Percentiles rank a stretch among this genome's conserved stretches.
These are phyloP conservation scores for Parnassius orleans DNA, from an alignment of 2,888 invertebrate species.

Conservation along the genomic window DNA sequence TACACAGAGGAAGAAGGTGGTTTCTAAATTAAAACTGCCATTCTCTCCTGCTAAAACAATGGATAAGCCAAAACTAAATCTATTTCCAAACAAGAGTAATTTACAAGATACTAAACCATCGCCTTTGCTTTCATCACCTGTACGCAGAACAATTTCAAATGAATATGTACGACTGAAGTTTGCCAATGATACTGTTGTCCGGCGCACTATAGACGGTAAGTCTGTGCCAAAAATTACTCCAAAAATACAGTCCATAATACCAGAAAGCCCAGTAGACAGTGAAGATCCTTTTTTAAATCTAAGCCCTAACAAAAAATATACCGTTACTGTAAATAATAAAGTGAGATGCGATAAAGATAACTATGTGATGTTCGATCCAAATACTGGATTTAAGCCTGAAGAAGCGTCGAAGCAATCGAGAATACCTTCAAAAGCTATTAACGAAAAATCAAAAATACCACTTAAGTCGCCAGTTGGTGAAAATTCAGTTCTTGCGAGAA, in stretches of 20 bases:
- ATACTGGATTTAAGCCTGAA: slow-evolving; percentile 68
- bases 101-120: slow-evolving; percentile 59
- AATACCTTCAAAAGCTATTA: slow-evolving; percentile 48
- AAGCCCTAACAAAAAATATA: slow-evolving; percentile 78
- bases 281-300: slow-evolving; percentile 74
- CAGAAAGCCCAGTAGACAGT: slow-evolving; percentile 73
- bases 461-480: slow-evolving; percentile 59
- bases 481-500: slow-evolving; percentile 51
- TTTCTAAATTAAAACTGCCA: slow-evolving; percentile 66
- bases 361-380: slow-evolving; percentile 76
- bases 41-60: slow-evolving; percentile 67
- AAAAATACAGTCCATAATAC: slow-evolving; percentile 76
- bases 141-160: slow-evolving; percentile 74
- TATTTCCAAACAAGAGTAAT: slow-evolving; percentile 62
- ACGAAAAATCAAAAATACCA: slow-evolving; percentile 57
- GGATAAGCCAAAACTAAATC: slow-evolving; percentile 71
- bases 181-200: slow-evolving; percentile 66
- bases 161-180: slow-evolving; percentile 75
- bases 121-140: slow-evolving; percentile 61
- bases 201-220: slow-evolving; percentile 70
- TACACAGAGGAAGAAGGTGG: slow-evolving; percentile 56
- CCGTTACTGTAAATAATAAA: slow-evolving; percentile 75
- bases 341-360: slow-evolving; percentile 78
- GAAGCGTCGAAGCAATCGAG: slow-evolving; percentile 47
- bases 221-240: slow-evolving; percentile 73